Evolutionary conservation across 2,888 invertebrate genomes (phyloP).

Genomic region (Auanema freiburgensis): DNA sequence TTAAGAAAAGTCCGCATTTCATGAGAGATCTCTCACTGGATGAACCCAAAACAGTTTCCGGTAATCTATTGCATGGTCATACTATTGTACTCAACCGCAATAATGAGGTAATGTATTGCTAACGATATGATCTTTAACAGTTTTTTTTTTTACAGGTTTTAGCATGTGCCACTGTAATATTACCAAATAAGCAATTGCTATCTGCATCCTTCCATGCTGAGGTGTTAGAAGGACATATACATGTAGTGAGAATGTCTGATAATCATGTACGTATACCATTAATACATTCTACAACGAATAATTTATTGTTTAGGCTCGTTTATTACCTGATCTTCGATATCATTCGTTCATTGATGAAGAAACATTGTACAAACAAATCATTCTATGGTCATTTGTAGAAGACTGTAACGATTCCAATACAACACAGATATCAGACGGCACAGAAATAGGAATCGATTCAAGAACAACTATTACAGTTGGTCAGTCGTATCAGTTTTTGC

Average conservation of each 20-base stretch:
- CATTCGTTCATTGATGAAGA: constrained; percentile 27
- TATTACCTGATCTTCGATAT: constrained; percentile 50
- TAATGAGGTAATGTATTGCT: constrained; percentile 5
- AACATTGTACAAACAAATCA: constrained; percentile 36
- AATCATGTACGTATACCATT: constrained; percentile 9
- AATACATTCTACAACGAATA: neutral
- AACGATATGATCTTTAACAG: neutral
- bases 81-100: constrained; percentile 33
- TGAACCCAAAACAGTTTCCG: constrained; percentile 34
- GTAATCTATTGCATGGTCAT: constrained; percentile 38
- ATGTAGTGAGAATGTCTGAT: constrained; percentile 40
- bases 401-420: constrained; percentile 24
- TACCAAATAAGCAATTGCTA: constrained; percentile 39
- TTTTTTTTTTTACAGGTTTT: constrained; percentile 28
- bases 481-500: constrained; percentile 10
- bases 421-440: constrained; percentile 27
- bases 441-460: constrained; percentile 45
- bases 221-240: constrained; percentile 48
- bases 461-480: constrained; percentile 40
- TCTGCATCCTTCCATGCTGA: constrained; percentile 45
- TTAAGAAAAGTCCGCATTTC: constrained; percentile 44
- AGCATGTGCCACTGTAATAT: constrained; percentile 47
- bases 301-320: constrained; percentile 29
- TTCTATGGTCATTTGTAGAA: constrained; percentile 50
- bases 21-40: constrained; percentile 37